These are phyloP conservation scores for Oscheius sp. DNA, from an alignment of 2,888 invertebrate genomes.

Conservation along the genomic window DNA sequence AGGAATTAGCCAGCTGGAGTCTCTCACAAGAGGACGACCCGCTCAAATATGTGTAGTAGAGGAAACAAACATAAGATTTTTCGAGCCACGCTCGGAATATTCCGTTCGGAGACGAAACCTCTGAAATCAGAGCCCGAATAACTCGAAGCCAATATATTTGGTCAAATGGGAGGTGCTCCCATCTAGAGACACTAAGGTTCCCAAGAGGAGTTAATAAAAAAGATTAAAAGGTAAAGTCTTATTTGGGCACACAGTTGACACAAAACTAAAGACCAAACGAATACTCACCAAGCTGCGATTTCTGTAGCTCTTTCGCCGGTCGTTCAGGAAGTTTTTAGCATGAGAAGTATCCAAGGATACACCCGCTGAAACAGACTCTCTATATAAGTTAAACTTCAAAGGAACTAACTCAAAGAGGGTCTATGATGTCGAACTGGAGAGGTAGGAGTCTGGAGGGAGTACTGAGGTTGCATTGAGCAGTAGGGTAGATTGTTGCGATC, in stretches of 20 bases:
- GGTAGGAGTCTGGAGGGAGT: constrained; percentile 36
- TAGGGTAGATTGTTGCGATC: constrained; percentile 29
- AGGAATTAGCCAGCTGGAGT: too few relatives aligned
- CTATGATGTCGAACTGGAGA: constrained; percentile 33
- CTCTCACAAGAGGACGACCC: too few relatives aligned
- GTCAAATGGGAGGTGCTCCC: too few relatives aligned
- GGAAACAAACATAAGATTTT: too few relatives aligned
- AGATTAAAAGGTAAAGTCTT: too few relatives aligned
- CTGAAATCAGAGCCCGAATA: too few relatives aligned
- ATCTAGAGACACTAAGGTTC: too few relatives aligned
- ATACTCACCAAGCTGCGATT: constrained; percentile 55
- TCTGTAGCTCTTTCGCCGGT: constrained; percentile 52
- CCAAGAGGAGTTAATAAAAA: too few relatives aligned
- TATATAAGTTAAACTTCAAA: neutral
- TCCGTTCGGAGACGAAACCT: too few relatives aligned
- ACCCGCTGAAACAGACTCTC: constrained; percentile 30
- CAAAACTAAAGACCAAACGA: neutral
- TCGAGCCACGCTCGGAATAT: too few relatives aligned
- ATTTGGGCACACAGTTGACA: neutral
- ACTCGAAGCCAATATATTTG: too few relatives aligned
- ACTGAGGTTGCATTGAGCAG: constrained; percentile 36
- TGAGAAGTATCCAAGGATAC: constrained; percentile 48
- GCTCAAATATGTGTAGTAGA: too few relatives aligned
- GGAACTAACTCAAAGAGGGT: constrained; percentile 29
- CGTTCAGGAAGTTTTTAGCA: constrained; percentile 47